phyloP scores from a whole-genome alignment of 2,113 vertebrate genomes.

The Hemiscyllium ocellatum region DNA sequence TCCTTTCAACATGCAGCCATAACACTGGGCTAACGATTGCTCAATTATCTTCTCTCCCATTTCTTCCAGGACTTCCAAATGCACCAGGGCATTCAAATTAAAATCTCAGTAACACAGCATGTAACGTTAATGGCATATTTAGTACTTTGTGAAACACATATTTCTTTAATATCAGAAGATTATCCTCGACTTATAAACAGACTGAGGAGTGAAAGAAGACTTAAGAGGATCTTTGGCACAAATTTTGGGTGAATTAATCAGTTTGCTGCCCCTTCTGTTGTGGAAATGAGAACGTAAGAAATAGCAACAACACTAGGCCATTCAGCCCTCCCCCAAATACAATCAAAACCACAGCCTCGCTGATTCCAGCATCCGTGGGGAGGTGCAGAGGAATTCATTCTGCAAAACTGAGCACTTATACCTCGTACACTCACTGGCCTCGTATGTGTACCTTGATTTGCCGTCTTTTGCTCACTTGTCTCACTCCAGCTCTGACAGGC shows the following conservation, averaged over 20 bases:
- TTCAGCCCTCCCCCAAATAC: neutral
- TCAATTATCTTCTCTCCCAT: neutral
- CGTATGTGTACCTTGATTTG: neutral
- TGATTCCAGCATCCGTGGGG: neutral
- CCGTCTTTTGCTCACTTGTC: neutral
- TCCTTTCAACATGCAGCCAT: neutral
- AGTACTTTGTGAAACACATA: neutral
- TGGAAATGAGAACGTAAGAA: neutral
- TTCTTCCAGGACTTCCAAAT: neutral
- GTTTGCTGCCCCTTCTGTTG: neutral
- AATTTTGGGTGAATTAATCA: neutral
- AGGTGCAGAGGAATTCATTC: neutral
- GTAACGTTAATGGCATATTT: neutral
- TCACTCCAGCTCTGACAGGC: neutral
- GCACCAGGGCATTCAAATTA: neutral
- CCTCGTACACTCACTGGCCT: neutral
- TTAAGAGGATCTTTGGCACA: neutral
- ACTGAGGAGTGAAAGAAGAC: neutral
- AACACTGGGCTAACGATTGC: neutral
- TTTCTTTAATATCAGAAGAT: neutral
- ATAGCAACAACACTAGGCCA: neutral
- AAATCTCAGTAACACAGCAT: neutral
- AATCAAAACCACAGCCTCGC: neutral
- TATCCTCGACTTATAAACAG: neutral
- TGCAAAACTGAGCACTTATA: neutral